A percentile compares a stretch with the other conserved stretches of the same genome.
Conservation (phyloP, 2,888 invertebrate species). For the Aphidius colemani region DNA sequence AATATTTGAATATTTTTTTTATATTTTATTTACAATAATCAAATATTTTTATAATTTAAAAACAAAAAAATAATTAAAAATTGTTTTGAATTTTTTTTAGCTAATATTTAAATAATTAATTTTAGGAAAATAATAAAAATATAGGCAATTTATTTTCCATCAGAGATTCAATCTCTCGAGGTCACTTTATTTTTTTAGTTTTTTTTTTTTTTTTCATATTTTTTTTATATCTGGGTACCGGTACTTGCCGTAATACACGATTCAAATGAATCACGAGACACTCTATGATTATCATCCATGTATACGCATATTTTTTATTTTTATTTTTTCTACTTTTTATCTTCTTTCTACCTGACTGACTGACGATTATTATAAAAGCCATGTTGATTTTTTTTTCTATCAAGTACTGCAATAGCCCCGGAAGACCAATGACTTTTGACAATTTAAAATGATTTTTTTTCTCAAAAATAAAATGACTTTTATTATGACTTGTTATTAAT, state of each 20-base stretch:
- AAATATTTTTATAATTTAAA: too few species aligned
- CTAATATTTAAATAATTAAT: too few species aligned
- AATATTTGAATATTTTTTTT: too few species aligned
- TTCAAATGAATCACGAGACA: conserved; percentile 26
- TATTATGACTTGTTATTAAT: too few species aligned
- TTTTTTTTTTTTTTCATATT: conserved; percentile 15
- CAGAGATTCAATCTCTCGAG: neutral
- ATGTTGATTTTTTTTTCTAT: conserved; percentile 15
- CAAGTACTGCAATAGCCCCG: conserved; percentile 21
- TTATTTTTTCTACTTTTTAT: too few species aligned
- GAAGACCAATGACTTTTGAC: conserved; percentile 12
- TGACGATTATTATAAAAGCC: conserved; percentile 21
- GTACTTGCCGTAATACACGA: conserved; percentile 23
- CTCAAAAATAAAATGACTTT: too few species aligned
- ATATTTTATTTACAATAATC: too few species aligned
- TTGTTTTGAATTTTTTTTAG: too few species aligned
- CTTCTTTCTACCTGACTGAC: neutral
- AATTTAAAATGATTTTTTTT: too few species aligned
- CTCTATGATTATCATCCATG: conserved; percentile 26
- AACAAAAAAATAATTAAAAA: too few species aligned
- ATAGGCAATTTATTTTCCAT: too few species aligned
- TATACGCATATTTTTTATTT: conserved; percentile 6
- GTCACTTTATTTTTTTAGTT: conserved; percentile 1
- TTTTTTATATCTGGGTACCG: conserved; percentile 15
- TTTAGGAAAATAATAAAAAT: too few species aligned